A percentile compares a stretch with the other conserved stretches of the same genome.
Conservation (phyloP, 2,888 invertebrate genomes). For the Rotaria sp. region DNA sequence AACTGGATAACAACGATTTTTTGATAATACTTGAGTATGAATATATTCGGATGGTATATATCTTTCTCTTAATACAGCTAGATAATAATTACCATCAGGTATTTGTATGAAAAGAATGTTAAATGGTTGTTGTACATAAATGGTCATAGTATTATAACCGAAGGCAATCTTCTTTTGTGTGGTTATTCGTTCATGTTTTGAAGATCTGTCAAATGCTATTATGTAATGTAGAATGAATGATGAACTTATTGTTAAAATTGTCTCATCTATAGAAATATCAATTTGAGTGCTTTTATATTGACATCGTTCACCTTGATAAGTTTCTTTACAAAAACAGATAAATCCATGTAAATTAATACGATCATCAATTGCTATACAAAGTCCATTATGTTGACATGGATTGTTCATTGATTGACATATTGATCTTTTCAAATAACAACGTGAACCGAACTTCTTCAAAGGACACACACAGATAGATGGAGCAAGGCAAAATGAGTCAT, state of each 20-base stretch:
- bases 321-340: background rate
- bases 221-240: background rate
- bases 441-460: background rate
- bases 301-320: background rate
- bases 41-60: background rate
- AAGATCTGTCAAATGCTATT: background rate
- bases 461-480: background rate
- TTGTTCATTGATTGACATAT: background rate
- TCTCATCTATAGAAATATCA: background rate
- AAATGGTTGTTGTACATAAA: background rate
- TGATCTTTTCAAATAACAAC: background rate
- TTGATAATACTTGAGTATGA: background rate
- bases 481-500: background rate
- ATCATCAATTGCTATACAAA: constrained; percentile 6
- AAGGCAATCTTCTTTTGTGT: background rate
- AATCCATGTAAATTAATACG: background rate
- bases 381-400: background rate
- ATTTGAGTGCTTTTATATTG: too few species aligned
- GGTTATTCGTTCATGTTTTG: background rate
- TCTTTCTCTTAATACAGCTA: background rate
- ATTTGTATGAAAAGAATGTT: background rate
- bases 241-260: background rate
- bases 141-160: background rate
- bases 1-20: background rate
- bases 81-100: background rate